These are phyloP conservation scores for Vultur gryphus DNA, from an alignment of 2,797 vertebrate species.

Conservation along the genomic window DNA sequence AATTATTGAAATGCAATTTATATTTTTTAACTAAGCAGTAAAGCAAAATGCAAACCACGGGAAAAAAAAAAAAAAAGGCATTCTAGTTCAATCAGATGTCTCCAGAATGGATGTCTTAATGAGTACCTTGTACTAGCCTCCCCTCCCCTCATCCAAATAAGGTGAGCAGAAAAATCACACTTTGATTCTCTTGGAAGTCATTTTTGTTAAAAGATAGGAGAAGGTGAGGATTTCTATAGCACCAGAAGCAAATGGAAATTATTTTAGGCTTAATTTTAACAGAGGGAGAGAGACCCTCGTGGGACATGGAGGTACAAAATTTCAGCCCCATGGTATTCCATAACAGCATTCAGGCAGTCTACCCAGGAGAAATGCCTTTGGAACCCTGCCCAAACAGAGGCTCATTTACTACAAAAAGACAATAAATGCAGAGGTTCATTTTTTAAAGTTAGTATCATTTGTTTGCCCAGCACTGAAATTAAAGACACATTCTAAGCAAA, in stretches of 20 bases:
- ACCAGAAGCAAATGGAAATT: not conserved
- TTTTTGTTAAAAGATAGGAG: not conserved
- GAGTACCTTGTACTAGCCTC: not conserved
- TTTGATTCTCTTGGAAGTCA: not conserved
- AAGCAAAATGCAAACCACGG: not conserved
- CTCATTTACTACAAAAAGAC: not conserved
- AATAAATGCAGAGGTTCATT: not conserved
- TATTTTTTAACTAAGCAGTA: not conserved
- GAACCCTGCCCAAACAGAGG: not conserved
- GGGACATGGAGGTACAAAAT: not conserved
- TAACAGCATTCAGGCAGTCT: not conserved
- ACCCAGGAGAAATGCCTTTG: not conserved
- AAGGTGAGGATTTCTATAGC: not conserved
- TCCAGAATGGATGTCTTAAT: not conserved
- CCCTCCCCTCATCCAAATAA: not conserved
- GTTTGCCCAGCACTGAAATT: not conserved
- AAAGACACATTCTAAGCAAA: not conserved
- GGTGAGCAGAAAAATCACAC: not conserved
- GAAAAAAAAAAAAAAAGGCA: not conserved
- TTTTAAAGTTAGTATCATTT: not conserved
- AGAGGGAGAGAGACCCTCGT: not conserved
- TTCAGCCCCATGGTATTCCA: not conserved
- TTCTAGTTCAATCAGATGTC: not conserved
- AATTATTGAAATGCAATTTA: not conserved
- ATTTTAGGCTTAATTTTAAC: not conserved